These are phyloP conservation scores for Helleia helle DNA, from an alignment of 2,888 invertebrate genomes.

Conservation along the genomic window DNA sequence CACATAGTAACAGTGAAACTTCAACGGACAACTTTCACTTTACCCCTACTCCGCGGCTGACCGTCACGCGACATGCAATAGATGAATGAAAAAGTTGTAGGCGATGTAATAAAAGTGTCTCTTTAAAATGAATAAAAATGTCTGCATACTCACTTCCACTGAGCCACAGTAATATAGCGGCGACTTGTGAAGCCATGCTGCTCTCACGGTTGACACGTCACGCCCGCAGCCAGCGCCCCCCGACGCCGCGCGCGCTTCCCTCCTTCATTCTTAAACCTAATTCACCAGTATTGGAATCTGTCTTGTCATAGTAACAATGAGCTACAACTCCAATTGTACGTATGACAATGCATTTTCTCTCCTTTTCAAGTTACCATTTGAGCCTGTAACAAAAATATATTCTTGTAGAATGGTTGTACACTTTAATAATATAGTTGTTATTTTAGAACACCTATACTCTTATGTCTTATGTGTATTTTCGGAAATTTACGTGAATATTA, in stretches of 20 bases:
- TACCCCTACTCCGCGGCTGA: too few relatives aligned
- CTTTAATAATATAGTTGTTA: too few relatives aligned
- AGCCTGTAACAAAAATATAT: slow-evolving; percentile 42
- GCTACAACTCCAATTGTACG: slow-evolving; percentile 24
- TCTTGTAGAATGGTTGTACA: too few relatives aligned
- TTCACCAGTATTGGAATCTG: slow-evolving; percentile 33
- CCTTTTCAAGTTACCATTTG: slow-evolving; percentile 32
- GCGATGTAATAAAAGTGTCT: too few relatives aligned
- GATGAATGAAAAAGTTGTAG: too few relatives aligned
- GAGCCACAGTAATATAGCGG: slow-evolving; percentile 57
- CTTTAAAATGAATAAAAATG: background rate
- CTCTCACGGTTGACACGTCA: slow-evolving; percentile 25
- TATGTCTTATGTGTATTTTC: too few relatives aligned
- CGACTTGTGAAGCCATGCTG: slow-evolving; percentile 56
- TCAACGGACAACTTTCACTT: too few relatives aligned
- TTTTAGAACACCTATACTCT: background rate
- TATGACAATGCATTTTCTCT: slow-evolving; percentile 27
- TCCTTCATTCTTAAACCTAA: slow-evolving; percentile 46
- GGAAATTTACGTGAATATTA: too few relatives aligned
- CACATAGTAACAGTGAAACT: too few relatives aligned
- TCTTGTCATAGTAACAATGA: slow-evolving; percentile 33
- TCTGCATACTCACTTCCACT: slow-evolving; percentile 58
- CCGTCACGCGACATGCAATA: too few relatives aligned
- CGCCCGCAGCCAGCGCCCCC: slow-evolving; percentile 39
- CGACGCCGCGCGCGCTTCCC: slow-evolving; percentile 34